phyloP scores from a whole-genome alignment of 2,113 vertebrate genomes.

The Lamprologus lemairii region DNA sequence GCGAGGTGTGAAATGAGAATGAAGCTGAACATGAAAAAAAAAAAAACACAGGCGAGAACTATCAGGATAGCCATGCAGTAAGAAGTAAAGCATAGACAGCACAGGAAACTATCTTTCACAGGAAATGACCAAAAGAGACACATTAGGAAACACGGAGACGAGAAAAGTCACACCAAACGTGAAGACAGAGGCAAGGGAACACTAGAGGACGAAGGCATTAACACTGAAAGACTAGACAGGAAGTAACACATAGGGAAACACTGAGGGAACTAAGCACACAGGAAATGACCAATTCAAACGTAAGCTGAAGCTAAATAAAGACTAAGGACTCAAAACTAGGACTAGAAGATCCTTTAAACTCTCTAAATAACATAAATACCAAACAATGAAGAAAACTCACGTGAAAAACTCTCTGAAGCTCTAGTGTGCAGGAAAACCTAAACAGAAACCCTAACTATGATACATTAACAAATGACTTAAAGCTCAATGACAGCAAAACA shows the following conservation, averaged over 20 bases:
- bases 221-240: background rate
- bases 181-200: background rate
- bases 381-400: background rate
- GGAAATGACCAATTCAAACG: background rate
- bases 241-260: background rate
- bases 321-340: background rate
- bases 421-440: background rate
- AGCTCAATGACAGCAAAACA: background rate
- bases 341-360: background rate
- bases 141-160: accelerated
- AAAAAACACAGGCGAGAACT: background rate
- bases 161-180: background rate
- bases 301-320: background rate
- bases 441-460: background rate
- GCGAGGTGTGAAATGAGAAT: background rate
- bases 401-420: background rate
- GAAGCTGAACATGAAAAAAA: background rate
- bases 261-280: background rate
- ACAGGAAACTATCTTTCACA: background rate
- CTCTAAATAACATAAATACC: background rate
- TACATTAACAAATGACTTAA: background rate
- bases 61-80: background rate
- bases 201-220: background rate
- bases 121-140: background rate
- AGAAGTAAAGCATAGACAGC: background rate